Conservation (phyloP, 2,888 invertebrate species). For the Cantharis rustica region DNA sequence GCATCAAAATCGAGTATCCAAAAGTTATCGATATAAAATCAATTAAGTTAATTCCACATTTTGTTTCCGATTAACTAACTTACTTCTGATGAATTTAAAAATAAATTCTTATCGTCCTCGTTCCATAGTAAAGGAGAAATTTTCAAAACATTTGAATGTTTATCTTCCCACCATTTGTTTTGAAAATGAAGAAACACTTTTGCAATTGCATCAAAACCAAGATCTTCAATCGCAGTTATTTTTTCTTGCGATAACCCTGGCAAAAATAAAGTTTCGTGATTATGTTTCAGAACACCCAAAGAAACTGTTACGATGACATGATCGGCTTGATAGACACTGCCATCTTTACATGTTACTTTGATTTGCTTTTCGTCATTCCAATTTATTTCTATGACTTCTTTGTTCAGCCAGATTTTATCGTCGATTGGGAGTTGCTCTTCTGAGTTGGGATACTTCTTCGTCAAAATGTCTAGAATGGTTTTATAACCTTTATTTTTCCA, state of each 20-base stretch:
- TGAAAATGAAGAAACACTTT: slow-evolving; percentile 68
- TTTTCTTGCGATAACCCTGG: neutral
- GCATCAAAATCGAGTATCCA: slow-evolving; percentile 67
- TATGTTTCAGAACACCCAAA: neutral
- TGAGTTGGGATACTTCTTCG: slow-evolving; percentile 51
- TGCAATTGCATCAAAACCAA: slow-evolving; percentile 65
- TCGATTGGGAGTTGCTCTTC: slow-evolving; percentile 41
- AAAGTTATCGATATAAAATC: slow-evolving; percentile 35
- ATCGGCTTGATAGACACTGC: neutral
- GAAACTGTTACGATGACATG: neutral
- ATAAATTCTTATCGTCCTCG: slow-evolving; percentile 47
- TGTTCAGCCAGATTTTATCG: slow-evolving; percentile 45
- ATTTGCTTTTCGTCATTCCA: slow-evolving; percentile 34
- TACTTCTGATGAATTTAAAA: neutral
- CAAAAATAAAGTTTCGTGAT: neutral
- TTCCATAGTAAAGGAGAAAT: slow-evolving; percentile 61
- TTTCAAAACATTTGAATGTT: slow-evolving; percentile 22
- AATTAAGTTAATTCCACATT: neutral
- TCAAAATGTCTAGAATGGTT: slow-evolving; percentile 67
- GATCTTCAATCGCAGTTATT: slow-evolving; percentile 56
- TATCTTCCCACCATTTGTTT: slow-evolving; percentile 61
- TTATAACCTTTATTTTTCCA: slow-evolving; percentile 76
- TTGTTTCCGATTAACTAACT: too few relatives aligned
- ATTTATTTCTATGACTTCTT: slow-evolving; percentile 43
- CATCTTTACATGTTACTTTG: neutral